phyloP scores from a whole-genome alignment of 2,113 vertebrate species.

The Alexandromys fortis region DNA sequence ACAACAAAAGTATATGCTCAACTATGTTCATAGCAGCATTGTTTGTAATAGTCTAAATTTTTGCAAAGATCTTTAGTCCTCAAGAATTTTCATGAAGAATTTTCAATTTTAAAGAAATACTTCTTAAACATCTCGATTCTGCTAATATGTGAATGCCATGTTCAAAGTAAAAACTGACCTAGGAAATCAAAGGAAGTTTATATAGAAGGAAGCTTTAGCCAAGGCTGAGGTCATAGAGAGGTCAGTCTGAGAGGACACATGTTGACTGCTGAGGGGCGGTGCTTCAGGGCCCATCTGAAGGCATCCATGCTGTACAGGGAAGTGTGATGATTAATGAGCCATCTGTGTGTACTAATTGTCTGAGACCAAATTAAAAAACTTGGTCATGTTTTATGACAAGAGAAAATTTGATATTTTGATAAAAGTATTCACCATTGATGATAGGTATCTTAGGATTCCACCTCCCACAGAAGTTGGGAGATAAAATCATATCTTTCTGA shows the following conservation, averaged over 20 bases:
- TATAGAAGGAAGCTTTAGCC: not conserved
- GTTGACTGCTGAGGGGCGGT: not conserved
- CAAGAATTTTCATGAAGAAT: not conserved
- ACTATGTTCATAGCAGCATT: too few relatives aligned
- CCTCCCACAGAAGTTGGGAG: not conserved
- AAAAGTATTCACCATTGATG: not conserved
- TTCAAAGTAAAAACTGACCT: not conserved
- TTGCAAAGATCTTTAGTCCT: not conserved
- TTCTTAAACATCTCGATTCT: not conserved
- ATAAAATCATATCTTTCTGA: too few relatives aligned
- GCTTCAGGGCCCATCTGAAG: not conserved
- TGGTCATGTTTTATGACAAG: not conserved
- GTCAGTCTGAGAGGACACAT: not conserved
- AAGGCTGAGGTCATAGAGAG: not conserved
- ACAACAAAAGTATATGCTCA: too few relatives aligned
- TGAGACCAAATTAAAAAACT: not conserved
- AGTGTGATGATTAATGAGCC: not conserved
- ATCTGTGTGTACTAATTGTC: not conserved
- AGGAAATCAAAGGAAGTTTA: not conserved
- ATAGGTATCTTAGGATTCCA: rapidly evolving
- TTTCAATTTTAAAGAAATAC: not conserved
- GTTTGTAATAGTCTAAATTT: not conserved
- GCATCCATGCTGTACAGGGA: too few relatives aligned
- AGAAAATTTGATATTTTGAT: not conserved
- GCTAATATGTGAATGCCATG: not conserved